Conservation (phyloP, 2,113 vertebrate genomes). For the Meles meles region DNA sequence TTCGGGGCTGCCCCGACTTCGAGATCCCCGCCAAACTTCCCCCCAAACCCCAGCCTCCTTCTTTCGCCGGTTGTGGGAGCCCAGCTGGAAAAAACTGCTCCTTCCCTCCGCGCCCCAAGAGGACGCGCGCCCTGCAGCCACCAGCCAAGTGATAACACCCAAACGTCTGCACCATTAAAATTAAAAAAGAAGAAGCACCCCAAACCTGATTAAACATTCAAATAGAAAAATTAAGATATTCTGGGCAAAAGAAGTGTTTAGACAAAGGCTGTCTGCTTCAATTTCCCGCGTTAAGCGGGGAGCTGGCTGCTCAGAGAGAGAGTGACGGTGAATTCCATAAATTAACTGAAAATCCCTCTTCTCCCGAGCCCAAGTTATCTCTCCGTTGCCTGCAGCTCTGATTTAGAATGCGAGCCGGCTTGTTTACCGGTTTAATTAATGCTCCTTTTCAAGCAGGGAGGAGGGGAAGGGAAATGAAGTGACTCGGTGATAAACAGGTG, state of each 20-base stretch:
- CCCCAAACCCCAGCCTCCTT: not conserved
- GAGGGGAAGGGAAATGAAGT: constrained; percentile 81
- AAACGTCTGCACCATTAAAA: constrained; percentile 42
- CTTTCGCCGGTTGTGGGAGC: no score
- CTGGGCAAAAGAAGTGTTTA: constrained; percentile 84
- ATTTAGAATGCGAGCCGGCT: constrained; percentile 86
- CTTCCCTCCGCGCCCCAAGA: not conserved
- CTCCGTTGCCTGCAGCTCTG: constrained; percentile 89
- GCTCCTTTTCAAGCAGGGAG: constrained; percentile 83
- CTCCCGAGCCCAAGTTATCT: constrained; percentile 89
- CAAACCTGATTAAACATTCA: constrained; percentile 80
- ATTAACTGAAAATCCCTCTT: constrained; percentile 90
- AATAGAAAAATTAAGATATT: constrained; percentile 77
- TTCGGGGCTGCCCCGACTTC: not conserved
- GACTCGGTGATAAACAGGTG: constrained; percentile 86
- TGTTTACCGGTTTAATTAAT: constrained; percentile 91
- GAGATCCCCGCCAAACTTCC: not conserved
- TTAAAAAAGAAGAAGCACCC: constrained; percentile 41
- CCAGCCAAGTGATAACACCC: constrained; percentile 67
- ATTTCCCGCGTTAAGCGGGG: constrained; percentile 81
- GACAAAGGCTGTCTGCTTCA: constrained; percentile 86
- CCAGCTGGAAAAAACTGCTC: not conserved
- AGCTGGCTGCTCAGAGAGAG: constrained; percentile 77
- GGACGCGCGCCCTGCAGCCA: constrained; percentile 3
- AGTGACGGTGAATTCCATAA: constrained; percentile 86